A percentile compares a stretch with the other conserved stretches of the same genome.
These are phyloP conservation scores for Nannospalax galili DNA, from an alignment of 2,113 vertebrate genomes.

Conservation along the genomic window DNA sequence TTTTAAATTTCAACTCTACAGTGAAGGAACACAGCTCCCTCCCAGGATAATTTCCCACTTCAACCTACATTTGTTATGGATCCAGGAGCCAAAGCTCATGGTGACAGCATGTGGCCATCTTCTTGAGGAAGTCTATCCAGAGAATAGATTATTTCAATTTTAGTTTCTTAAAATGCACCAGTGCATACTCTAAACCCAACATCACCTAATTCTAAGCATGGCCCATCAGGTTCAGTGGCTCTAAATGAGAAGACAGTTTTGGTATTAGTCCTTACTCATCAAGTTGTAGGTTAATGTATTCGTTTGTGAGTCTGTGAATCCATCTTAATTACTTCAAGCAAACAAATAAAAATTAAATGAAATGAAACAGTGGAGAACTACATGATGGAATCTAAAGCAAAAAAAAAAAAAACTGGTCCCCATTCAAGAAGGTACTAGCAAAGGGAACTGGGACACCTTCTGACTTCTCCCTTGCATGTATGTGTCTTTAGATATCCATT, in stretches of 20 bases:
- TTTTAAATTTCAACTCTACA: constrained; percentile 44
- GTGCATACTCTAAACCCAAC: background rate
- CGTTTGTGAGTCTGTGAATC: background rate
- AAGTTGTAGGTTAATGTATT: background rate
- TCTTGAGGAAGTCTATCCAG: background rate
- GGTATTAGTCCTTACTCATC: background rate
- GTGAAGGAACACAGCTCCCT: background rate
- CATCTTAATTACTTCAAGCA: background rate
- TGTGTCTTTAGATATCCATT: background rate
- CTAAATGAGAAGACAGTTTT: constrained; percentile 34
- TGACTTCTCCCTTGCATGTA: background rate
- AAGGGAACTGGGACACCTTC: background rate
- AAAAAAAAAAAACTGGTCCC: background rate
- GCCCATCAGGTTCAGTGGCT: background rate
- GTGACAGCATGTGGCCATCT: background rate
- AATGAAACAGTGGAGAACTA: background rate
- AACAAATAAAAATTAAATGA: background rate
- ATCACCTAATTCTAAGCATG: background rate
- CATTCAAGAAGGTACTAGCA: background rate
- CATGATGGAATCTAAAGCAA: background rate
- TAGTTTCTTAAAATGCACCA: background rate
- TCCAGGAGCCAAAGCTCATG: background rate
- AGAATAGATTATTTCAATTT: background rate
- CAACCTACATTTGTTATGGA: background rate
- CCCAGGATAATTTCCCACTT: background rate